Percentiles rank a stretch among this genome's conserved stretches.
Conservation (phyloP, 2,113 vertebrate species). For the Lophius piscatorius region DNA sequence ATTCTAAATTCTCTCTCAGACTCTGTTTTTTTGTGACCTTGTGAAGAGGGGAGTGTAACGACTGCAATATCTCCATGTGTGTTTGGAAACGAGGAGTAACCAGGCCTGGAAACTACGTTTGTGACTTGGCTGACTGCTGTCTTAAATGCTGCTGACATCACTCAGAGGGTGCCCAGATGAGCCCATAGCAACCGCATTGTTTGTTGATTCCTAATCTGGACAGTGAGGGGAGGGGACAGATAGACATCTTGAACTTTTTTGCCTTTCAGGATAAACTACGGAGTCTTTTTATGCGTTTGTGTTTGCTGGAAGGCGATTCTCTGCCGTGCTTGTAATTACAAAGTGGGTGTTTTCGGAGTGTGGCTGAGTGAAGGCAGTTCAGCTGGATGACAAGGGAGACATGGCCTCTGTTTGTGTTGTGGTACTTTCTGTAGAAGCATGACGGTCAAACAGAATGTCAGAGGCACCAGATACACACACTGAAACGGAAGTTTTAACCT, state of each 20-base stretch:
- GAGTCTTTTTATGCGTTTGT: slow-evolving; percentile 31
- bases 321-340: slow-evolving; percentile 52
- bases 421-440: slow-evolving; percentile 21
- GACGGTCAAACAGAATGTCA: slow-evolving; percentile 13
- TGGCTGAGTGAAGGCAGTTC: slow-evolving; percentile 32
- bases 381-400: slow-evolving; percentile 12
- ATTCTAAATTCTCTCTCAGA: no score
- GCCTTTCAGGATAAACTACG: slow-evolving; percentile 41
- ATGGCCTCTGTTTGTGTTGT: slow-evolving; percentile 21
- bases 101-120: slow-evolving; percentile 7
- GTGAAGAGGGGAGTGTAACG: neutral
- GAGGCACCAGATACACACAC: neutral
- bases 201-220: slow-evolving; percentile 64
- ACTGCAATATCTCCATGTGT: slow-evolving; percentile 3
- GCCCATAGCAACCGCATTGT: slow-evolving; percentile 75
- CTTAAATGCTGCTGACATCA: slow-evolving; percentile 30
- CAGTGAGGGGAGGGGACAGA: slow-evolving; percentile 8
- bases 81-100: slow-evolving; percentile 30
- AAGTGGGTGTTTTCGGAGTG: slow-evolving; percentile 16
- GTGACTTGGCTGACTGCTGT: slow-evolving; percentile 36
- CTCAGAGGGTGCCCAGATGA: slow-evolving; percentile 38
- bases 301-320: slow-evolving; percentile 43
- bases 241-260: slow-evolving; percentile 62
- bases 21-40: no score
- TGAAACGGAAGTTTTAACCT: slow-evolving; percentile 12